Evolutionary conservation across 1,140 invertebrate genomes (phyloP).

Genomic region (Drosophila orosa): DNA sequence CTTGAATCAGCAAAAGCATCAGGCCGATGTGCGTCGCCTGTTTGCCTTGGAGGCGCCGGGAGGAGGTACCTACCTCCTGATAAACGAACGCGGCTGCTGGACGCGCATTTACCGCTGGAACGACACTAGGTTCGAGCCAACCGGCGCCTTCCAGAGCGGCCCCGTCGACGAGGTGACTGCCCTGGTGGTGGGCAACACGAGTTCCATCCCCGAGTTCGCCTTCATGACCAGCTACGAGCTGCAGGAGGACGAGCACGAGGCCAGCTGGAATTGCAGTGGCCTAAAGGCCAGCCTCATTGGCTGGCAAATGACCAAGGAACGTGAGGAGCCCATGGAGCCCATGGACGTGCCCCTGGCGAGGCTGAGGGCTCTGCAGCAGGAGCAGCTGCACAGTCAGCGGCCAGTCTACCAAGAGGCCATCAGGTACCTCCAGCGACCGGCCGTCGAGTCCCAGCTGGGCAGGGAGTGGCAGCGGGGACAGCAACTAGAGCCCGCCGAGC

Average conservation of each 20-base stretch:
- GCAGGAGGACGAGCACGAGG: constrained; percentile 37
- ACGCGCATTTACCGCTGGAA: constrained; percentile 60
- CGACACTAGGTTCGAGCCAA: constrained; percentile 33
- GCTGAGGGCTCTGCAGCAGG: constrained; percentile 43
- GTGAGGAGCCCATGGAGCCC: constrained; percentile 5
- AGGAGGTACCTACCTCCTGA: constrained; percentile 45
- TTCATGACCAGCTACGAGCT: constrained; percentile 73
- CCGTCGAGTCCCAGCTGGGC: constrained; percentile 39
- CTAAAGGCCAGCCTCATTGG: constrained; percentile 30
- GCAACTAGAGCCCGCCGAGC: constrained; percentile 19
- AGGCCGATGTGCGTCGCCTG: constrained; percentile 52
- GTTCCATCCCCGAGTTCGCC: constrained; percentile 26
- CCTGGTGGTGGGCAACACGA: constrained; percentile 29
- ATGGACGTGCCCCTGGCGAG: constrained; percentile 20
- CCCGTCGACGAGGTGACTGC: constrained; percentile 60
- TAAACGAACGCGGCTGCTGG: constrained; percentile 68
- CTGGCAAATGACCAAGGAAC: constrained; percentile 41
- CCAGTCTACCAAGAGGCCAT: constrained; percentile 51
- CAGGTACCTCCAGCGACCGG: constrained; percentile 50
- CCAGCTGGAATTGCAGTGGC: constrained; percentile 53
- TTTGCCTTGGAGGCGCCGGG: constrained; percentile 41
- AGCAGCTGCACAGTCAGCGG: constrained; percentile 17
- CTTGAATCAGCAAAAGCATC: constrained; percentile 18
- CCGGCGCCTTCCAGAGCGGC: constrained; percentile 56
- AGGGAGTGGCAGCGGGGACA: constrained; percentile 18